phyloP scores from a whole-genome alignment of 2,113 vertebrate species.

The Telmatochromis sp. region DNA sequence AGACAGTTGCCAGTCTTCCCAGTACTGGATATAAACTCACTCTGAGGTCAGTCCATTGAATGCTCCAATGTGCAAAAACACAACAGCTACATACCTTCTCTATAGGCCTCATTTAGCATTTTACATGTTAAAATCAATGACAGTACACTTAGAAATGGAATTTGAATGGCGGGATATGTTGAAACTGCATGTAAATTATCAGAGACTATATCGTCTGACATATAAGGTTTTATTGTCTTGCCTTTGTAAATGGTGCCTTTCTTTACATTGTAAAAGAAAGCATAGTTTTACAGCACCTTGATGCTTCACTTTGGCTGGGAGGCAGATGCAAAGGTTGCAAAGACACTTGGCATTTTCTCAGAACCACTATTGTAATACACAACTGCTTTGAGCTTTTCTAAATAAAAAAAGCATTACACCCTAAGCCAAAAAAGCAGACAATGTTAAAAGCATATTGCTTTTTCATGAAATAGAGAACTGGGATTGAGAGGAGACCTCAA shows the following conservation, averaged over 20 bases:
- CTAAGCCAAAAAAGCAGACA: slow-evolving; percentile 13
- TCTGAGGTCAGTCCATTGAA: neutral
- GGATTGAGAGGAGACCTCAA: slow-evolving; percentile 37
- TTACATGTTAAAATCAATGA: neutral
- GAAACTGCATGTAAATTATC: neutral
- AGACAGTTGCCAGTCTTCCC: neutral
- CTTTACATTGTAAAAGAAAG: neutral
- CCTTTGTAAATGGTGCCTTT: neutral
- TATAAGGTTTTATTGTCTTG: neutral
- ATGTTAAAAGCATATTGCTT: slow-evolving; percentile 42
- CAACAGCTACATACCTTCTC: neutral
- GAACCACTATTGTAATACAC: neutral
- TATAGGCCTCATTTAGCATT: neutral
- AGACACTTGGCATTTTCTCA: neutral
- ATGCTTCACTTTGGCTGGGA: neutral
- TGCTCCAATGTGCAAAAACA: neutral
- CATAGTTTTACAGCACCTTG: neutral
- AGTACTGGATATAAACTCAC: neutral
- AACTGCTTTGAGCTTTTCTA: neutral
- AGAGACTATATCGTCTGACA: neutral
- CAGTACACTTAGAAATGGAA: neutral
- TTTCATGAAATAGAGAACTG: slow-evolving; percentile 51
- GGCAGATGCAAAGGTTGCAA: neutral
- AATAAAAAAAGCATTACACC: slow-evolving; percentile 21
- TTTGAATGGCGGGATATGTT: neutral